Base-by-base conservation (phyloP, 2,888 invertebrate species). In the Drosophila lacicola region DNA sequence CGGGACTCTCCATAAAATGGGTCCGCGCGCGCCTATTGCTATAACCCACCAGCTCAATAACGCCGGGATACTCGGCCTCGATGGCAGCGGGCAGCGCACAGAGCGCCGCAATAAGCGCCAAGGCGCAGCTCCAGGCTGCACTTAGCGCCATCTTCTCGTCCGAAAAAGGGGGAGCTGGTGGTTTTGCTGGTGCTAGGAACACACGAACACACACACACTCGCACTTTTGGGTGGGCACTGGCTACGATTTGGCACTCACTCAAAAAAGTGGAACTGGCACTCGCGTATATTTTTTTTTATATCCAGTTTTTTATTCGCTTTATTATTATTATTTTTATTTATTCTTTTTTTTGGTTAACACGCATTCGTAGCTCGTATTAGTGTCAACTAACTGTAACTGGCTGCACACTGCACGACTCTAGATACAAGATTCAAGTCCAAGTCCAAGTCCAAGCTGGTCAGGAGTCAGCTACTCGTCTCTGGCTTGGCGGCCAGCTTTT, bases 21-120 rank as follows among this genome's bases (percentile, higher is more conserved):
- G 90, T 92, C 29, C 92, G 87, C 36, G 92, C 91, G 49, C 88
- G 84, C 14, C 92, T 88, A 79, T 91, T 92, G 67, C 89, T 92
- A 50, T 88, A 92, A 57, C 92, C 92, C 10, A 92, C 90, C 44
- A 92, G 78, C 68, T 92, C 92, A 44, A 92, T 92, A 4, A 92
- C 92, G 50, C 90, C 92, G 53, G 92, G 92, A 89, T 92, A 91
- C 8, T 91, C 90, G n/a, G 81, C 75, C 19, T 61, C 49, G 13
- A 62, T 66, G 4, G 55, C 54, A 0, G 58, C 51, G n/a, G 71
- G 72, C 61, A 82, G 62, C 9, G 72, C 54, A 42, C 67, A 63
- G 29, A 80, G 4, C 19, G 65, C 50, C 19, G 64, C 62, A 29
- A 72, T 11, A 25, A 80, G 50, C 57, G 77, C 70, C 70, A 79